Base-by-base conservation (phyloP, 2,888 invertebrate species). In the Rhopalosiphum nymphaeae region DNA sequence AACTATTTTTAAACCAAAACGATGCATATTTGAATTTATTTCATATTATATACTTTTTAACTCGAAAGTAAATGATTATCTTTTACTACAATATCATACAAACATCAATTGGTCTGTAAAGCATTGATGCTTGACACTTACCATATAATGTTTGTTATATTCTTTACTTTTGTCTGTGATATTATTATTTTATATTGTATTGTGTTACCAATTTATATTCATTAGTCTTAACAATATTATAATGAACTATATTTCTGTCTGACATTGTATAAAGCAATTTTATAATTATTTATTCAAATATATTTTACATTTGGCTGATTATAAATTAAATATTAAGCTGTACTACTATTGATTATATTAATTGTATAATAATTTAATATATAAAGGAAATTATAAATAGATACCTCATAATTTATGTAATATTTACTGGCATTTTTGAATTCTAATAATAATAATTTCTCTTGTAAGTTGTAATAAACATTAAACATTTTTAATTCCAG, bases 151-250 rank as follows among this genome's bases (percentile, higher is more conserved):
- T 85, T 86, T 29, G 44, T 13, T 92, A 29, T 88, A 87, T 61
- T 42, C 21, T 53, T n/a, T 49, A 92, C 42, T 44, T 88, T 78
- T 92, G 29, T 88, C 88, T 92, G 92, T 92, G 92, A 92, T 92
- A 92, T 21, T 49, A 86, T 36, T 53, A 89, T 86, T 67, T 88
- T 7, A 86, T 49, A 92, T 88, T 91, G 26, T 92, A 92, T 78
- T 78, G 78, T 78, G 78, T 92, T 89, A 88, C 53, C n/a, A n/a
- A 53, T 92, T 92, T 26, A 42, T 78, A 53, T 56, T 10, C 44
- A 57, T 56, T 57, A 53, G 29, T 21, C 25, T 57, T 56, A 46
- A 53, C n/a, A n/a, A 86, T 86, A 53, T 84, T 91, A n/a, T 86
- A 90, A 36, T 78, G 5, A 90, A 78, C 29, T 86, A n/a, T 57